A percentile compares a stretch with the other conserved stretches of the same genome.
Conservation (phyloP, 2,113 vertebrate species). For the Haemorhous mexicanus region DNA sequence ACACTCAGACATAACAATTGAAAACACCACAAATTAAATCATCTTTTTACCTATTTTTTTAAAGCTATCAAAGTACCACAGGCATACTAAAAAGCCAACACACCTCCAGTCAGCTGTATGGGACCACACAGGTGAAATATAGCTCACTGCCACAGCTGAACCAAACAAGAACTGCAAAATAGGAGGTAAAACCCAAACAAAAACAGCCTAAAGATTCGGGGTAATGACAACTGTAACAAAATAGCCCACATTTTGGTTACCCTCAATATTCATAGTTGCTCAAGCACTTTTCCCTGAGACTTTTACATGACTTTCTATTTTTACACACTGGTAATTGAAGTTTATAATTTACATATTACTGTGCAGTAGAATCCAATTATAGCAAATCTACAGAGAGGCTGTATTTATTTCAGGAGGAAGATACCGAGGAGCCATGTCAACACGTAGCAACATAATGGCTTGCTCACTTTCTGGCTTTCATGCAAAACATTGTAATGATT, state of each 20-base stretch:
- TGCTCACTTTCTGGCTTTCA: conserved; percentile 46
- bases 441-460: conserved; percentile 38
- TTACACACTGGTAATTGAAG: conserved; percentile 34
- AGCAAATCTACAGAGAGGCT: conserved; percentile 26
- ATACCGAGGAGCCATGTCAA: conserved; percentile 16
- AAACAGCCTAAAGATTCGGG: not conserved
- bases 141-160: not conserved
- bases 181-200: not conserved
- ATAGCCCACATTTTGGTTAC: not conserved
- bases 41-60: not conserved
- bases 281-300: not conserved
- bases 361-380: conserved; percentile 49
- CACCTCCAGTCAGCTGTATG: not conserved
- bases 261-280: not conserved
- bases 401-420: conserved; percentile 43
- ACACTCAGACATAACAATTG: not conserved
- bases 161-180: not conserved
- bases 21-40: not conserved
- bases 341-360: conserved; percentile 58
- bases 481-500: conserved; percentile 36
- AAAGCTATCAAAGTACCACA: not conserved
- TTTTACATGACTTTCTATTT: conserved; percentile 35
- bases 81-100: not conserved
- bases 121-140: not conserved
- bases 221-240: not conserved